Evolutionary conservation across 2,113 vertebrate species (phyloP).

Genomic region (Calyptommatus sinebrachiatus): DNA sequence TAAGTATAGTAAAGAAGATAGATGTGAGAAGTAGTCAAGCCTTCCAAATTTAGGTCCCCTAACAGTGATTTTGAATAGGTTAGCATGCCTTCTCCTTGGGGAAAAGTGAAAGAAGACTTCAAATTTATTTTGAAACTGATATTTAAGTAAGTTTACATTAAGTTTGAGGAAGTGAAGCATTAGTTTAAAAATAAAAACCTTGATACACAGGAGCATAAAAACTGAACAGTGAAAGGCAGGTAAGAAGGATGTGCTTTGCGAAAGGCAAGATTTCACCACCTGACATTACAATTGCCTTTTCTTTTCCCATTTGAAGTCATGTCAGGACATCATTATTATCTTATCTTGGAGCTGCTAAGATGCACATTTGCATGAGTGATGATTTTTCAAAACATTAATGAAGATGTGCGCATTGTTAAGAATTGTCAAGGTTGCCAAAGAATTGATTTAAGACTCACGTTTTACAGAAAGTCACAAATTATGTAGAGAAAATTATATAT

Average conservation of each 20-base stretch:
- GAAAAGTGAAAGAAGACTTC: too few relatives aligned
- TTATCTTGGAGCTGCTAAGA: slow-evolving; percentile 11
- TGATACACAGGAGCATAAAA: background rate
- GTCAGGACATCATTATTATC: slow-evolving; percentile 25
- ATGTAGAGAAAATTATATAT: background rate
- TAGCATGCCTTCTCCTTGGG: too few relatives aligned
- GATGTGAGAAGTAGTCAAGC: too few relatives aligned
- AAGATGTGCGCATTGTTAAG: slow-evolving; percentile 19
- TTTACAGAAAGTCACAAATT: background rate
- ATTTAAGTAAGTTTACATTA: background rate
- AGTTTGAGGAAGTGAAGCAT: background rate
- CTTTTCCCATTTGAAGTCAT: slow-evolving; percentile 20
- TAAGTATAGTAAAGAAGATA: too few relatives aligned
- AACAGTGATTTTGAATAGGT: too few relatives aligned
- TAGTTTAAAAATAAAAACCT: background rate
- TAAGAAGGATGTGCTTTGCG: background rate
- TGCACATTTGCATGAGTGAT: background rate
- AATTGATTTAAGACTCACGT: background rate
- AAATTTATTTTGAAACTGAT: background rate
- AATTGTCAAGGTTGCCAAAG: slow-evolving; percentile 1
- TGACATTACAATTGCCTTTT: slow-evolving; percentile 17
- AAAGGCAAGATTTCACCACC: background rate
- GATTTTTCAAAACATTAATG: slow-evolving; percentile 21
- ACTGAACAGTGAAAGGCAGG: background rate
- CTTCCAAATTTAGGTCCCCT: too few relatives aligned